phyloP scores from a whole-genome alignment of 2,113 vertebrate species.

The Typhlomys cinereus region DNA sequence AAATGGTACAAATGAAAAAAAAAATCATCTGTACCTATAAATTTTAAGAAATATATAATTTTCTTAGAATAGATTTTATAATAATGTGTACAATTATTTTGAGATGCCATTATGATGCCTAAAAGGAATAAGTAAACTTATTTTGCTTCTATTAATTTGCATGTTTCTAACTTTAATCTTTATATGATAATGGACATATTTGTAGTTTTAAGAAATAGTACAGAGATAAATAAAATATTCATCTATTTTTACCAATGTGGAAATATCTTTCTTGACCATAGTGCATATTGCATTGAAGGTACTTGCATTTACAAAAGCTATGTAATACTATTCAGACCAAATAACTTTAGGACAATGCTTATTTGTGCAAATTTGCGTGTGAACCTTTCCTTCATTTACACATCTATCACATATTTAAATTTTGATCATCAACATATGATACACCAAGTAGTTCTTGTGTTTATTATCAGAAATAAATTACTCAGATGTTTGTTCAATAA shows the following conservation, averaged over 20 bases:
- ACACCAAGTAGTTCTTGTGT: background rate
- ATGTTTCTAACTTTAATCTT: background rate
- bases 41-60: background rate
- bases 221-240: background rate
- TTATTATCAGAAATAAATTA: too few species aligned
- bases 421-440: background rate
- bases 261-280: background rate
- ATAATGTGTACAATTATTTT: background rate
- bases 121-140: background rate
- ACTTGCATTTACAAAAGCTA: background rate
- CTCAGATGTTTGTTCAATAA: too few species aligned
- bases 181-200: too few species aligned
- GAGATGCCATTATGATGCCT: background rate
- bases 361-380: background rate
- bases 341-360: background rate
- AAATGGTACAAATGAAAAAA: background rate
- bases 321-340: background rate
- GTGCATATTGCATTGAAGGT: background rate
- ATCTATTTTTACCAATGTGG: background rate
- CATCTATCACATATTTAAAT: background rate
- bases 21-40: background rate
- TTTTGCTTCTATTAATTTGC: background rate
- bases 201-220: background rate
- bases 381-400: background rate
- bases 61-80: background rate